phyloP scores from a whole-genome alignment of 2,888 invertebrate genomes.

The Myathropa florea region DNA sequence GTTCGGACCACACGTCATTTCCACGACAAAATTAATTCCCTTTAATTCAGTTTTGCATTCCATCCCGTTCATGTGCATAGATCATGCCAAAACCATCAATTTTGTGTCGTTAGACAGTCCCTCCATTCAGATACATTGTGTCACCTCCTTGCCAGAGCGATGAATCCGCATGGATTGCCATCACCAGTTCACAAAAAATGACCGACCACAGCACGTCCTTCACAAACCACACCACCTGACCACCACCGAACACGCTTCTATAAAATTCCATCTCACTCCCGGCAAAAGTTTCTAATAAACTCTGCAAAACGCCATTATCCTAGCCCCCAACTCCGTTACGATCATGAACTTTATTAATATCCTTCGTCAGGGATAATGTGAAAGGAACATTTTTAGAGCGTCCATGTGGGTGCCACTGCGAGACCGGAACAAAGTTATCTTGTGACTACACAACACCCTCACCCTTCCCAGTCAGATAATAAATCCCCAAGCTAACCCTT shows the following conservation, averaged over 20 bases:
- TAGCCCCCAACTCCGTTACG: neutral
- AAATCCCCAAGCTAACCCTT: neutral
- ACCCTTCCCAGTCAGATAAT: neutral
- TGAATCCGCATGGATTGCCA: too few relatives aligned
- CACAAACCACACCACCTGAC: neutral
- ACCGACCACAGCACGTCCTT: neutral
- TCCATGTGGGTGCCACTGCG: neutral
- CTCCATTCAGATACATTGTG: too few relatives aligned
- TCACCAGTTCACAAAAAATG: too few relatives aligned
- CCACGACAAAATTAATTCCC: too few relatives aligned
- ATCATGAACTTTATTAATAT: constrained; percentile 1
- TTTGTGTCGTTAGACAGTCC: too few relatives aligned
- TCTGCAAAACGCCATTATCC: neutral
- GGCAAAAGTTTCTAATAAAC: neutral
- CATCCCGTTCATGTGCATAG: too few relatives aligned
- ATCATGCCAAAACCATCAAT: too few relatives aligned
- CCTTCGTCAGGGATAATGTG: neutral
- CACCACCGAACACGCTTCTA: neutral
- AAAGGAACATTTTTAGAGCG: neutral
- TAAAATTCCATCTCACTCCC: neutral
- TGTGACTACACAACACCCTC: neutral
- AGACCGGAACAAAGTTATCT: constrained; percentile 8
- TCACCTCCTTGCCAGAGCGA: too few relatives aligned
- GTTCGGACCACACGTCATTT: too few relatives aligned
- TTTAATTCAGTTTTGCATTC: too few relatives aligned